phyloP scores from a whole-genome alignment of 2,888 invertebrate species.

The Lycocerus yunnanus region DNA sequence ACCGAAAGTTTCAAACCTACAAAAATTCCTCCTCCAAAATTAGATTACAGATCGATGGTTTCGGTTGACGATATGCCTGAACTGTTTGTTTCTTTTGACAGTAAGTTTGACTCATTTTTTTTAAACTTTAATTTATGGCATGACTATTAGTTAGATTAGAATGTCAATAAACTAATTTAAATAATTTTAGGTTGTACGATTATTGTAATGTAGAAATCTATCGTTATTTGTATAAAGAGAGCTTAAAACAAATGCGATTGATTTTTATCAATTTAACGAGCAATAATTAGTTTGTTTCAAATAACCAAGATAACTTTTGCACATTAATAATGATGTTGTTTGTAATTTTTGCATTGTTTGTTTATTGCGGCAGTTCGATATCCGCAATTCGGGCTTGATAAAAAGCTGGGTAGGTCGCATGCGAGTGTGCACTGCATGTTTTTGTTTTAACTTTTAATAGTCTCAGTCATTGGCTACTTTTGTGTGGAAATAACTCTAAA shows the following conservation, averaged over 20 bases:
- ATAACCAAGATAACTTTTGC: background rate
- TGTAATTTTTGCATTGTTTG: slow-evolving; percentile 19
- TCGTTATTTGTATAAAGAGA: background rate
- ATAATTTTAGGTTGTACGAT: background rate
- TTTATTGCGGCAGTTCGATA: slow-evolving; percentile 52
- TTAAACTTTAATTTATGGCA: background rate
- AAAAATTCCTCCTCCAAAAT: slow-evolving; percentile 70
- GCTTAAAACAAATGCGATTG: background rate
- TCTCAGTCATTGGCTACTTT: too few relatives aligned
- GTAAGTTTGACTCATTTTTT: slow-evolving; percentile 64
- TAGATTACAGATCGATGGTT: slow-evolving; percentile 92
- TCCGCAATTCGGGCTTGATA: slow-evolving; percentile 52
- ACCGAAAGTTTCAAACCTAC: slow-evolving; percentile 62
- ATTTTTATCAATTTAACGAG: background rate
- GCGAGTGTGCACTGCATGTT: slow-evolving; percentile 43
- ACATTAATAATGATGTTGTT: slow-evolving; percentile 7
- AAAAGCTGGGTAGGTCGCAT: slow-evolving; percentile 55
- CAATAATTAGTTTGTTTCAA: background rate
- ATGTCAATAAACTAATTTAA: background rate
- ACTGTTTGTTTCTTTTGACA: slow-evolving; percentile 91
- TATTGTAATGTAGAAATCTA: background rate
- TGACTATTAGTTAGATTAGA: background rate
- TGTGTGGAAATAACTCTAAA: background rate
- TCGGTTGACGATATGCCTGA: slow-evolving; percentile 95
- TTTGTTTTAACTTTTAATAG: background rate